Conservation (phyloP, 1,140 invertebrate genomes). For the Pomacea maculata region DNA sequence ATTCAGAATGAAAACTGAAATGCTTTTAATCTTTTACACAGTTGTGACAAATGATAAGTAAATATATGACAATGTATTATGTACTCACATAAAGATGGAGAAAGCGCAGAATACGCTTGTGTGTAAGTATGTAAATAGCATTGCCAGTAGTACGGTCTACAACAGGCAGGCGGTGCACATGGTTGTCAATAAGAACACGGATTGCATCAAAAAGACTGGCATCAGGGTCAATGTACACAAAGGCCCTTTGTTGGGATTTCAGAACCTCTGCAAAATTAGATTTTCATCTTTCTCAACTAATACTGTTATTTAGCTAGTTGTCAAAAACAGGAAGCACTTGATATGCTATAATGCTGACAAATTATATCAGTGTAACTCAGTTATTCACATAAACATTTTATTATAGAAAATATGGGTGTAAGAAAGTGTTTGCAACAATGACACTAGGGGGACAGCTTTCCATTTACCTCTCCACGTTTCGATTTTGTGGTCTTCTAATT, state of each 20-base stretch:
- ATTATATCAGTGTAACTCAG: too few relatives aligned
- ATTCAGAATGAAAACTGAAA: too few relatives aligned
- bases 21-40: too few relatives aligned
- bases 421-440: too few relatives aligned
- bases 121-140: slow-evolving; percentile 98
- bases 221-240: slow-evolving; percentile 63
- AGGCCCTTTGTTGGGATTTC: slow-evolving; percentile 56
- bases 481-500: slow-evolving; percentile 94
- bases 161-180: slow-evolving; percentile 93
- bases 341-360: neutral
- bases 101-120: slow-evolving; percentile 98
- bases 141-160: slow-evolving; percentile 95
- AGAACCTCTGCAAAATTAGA: slow-evolving; percentile 56
- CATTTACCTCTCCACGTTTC: slow-evolving; percentile 71
- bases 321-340: neutral
- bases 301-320: neutral
- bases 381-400: too few relatives aligned
- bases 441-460: too few relatives aligned
- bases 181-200: slow-evolving; percentile 87
- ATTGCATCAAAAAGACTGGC: slow-evolving; percentile 87
- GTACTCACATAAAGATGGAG: slow-evolving; percentile 97
- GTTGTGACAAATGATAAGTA: too few relatives aligned
- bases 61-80: neutral
- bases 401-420: too few relatives aligned
- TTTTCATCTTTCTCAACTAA: neutral